phyloP scores from a whole-genome alignment of 2,113 vertebrate species.

The Hemiprocne comata region DNA sequence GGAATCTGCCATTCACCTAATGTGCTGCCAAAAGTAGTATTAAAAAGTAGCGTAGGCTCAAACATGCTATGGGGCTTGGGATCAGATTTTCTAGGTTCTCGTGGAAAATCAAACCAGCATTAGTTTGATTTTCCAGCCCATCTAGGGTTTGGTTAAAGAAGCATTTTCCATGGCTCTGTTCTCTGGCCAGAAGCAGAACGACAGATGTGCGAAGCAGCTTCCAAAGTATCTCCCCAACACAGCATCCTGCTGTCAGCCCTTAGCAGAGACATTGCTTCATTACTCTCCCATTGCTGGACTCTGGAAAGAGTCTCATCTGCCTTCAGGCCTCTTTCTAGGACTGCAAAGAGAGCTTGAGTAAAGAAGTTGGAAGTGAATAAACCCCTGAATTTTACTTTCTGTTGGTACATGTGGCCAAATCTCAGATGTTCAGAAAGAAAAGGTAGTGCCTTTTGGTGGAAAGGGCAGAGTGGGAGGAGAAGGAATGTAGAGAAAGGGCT shows the following conservation, averaged over 20 bases:
- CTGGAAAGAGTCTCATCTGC: neutral
- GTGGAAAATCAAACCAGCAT: constrained; percentile 45
- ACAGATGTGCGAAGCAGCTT: constrained; percentile 36
- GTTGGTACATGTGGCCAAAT: neutral
- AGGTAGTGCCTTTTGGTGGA: neutral
- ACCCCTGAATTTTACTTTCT: neutral
- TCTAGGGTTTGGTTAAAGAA: constrained; percentile 40
- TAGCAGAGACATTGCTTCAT: neutral
- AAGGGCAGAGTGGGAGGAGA: neutral
- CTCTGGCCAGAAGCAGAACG: neutral
- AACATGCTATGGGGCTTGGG: constrained; percentile 14
- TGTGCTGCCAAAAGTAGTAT: constrained; percentile 9
- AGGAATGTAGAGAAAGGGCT: neutral
- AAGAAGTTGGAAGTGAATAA: neutral
- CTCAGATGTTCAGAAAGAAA: neutral
- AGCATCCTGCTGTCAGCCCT: neutral
- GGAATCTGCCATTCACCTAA: constrained; percentile 22
- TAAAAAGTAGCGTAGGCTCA: neutral
- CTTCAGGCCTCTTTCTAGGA: neutral
- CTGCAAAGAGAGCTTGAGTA: neutral
- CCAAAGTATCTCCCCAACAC: neutral
- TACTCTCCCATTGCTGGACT: neutral
- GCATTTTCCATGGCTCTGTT: constrained; percentile 29
- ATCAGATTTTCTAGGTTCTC: constrained; percentile 45
- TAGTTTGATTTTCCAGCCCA: constrained; percentile 48